Evolutionary conservation across 2,113 vertebrate genomes (phyloP).

Genomic region (Scolopax mira): DNA sequence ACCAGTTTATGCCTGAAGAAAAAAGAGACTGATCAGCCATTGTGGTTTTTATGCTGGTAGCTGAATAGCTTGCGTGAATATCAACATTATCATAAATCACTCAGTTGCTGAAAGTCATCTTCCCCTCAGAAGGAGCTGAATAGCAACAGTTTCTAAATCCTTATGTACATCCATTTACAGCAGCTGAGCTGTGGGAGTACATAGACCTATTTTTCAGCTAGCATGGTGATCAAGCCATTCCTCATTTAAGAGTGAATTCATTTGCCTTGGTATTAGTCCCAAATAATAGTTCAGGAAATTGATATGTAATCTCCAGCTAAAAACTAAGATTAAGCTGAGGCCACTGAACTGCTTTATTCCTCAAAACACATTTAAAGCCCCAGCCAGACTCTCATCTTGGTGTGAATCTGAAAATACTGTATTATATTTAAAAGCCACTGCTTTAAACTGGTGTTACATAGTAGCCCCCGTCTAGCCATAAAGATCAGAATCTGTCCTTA

Average conservation of each 20-base stretch:
- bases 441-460: neutral
- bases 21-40: neutral
- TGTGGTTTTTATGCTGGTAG: neutral
- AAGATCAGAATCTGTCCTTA: slow-evolving; percentile 18
- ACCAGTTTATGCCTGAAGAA: neutral
- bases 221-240: neutral
- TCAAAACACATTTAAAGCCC: neutral
- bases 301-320: neutral
- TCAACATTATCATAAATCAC: slow-evolving; percentile 27
- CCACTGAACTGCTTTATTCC: neutral
- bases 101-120: slow-evolving; percentile 22
- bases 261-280: slow-evolving; percentile 8
- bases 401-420: neutral
- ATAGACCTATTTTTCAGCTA: slow-evolving; percentile 3
- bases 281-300: slow-evolving; percentile 6
- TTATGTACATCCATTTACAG: neutral
- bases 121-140: slow-evolving; percentile 4
- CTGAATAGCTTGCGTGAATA: neutral
- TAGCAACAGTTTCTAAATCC: slow-evolving; percentile 3
- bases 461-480: neutral
- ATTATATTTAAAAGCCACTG: neutral
- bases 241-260: neutral
- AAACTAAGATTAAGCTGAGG: neutral
- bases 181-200: slow-evolving; percentile 20
- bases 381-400: neutral